These are phyloP conservation scores for Andrena minutula DNA, from an alignment of 2,888 invertebrate species.

Conservation along the genomic window DNA sequence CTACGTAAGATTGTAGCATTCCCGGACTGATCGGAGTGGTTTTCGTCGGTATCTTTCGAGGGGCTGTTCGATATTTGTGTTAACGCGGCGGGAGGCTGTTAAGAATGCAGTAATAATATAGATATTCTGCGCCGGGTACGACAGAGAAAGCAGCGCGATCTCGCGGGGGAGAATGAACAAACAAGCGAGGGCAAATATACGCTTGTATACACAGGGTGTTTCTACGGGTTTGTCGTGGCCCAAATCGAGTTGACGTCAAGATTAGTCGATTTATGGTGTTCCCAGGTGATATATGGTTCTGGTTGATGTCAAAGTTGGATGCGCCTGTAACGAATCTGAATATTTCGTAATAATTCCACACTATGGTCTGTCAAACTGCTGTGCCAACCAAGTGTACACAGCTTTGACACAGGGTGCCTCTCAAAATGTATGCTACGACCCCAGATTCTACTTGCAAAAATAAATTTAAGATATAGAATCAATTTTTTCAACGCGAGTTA, in stretches of 20 bases:
- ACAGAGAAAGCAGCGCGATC: neutral
- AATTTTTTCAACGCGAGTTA: too few species aligned
- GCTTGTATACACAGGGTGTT: constrained; percentile 2
- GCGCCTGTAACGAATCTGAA: constrained; percentile 22
- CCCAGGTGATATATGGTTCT: constrained; percentile 25
- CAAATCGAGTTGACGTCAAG: constrained; percentile 36
- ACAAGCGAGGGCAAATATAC: constrained; percentile 18
- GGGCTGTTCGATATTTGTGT: neutral
- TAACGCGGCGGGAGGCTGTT: neutral
- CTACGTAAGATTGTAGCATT: too few species aligned
- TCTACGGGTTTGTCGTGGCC: constrained; percentile 1
- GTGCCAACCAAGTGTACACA: neutral
- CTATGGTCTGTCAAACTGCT: neutral
- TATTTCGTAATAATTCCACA: constrained; percentile 29
- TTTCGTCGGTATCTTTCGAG: neutral
- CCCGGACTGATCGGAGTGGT: neutral
- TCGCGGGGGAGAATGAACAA: constrained; percentile 1
- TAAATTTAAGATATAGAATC: too few species aligned
- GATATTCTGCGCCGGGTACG: constrained; percentile 5
- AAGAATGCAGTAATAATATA: constrained; percentile 24
- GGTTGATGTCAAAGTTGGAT: constrained; percentile 32
- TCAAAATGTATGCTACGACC: too few species aligned
- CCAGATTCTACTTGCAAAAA: too few species aligned
- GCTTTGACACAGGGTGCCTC: neutral
- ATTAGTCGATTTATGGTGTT: constrained; percentile 33